Percentiles rank a stretch among this genome's conserved stretches.
These are phyloP conservation scores for Temnothorax unifasciatus DNA, from an alignment of 2,888 invertebrate species.

Conservation along the genomic window DNA sequence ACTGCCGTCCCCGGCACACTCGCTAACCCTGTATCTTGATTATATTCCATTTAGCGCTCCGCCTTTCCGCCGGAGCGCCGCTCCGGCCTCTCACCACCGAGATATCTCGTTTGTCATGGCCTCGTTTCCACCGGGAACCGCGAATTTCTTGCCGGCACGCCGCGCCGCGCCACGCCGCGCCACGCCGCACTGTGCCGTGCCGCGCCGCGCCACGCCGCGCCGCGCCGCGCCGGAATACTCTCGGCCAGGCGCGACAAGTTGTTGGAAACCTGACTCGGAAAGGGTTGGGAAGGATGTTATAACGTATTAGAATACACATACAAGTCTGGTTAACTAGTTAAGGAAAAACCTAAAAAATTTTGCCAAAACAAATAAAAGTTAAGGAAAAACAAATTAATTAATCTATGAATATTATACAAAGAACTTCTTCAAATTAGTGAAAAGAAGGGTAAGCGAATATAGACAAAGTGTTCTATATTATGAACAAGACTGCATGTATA, in stretches of 20 bases:
- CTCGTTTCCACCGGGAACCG: constrained; percentile 65
- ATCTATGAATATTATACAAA: background rate
- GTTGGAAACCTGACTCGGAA: constrained; percentile 34
- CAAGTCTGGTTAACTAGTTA: background rate
- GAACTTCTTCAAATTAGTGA: background rate
- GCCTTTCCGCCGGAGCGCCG: constrained; percentile 67
- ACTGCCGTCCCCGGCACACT: constrained; percentile 59
- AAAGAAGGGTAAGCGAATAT: background rate
- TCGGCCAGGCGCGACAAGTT: constrained; percentile 66
- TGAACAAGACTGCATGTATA: background rate
- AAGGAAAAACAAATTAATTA: background rate
- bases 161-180: background rate
- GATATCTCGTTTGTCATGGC: constrained; percentile 75
- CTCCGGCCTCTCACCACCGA: constrained; percentile 68
- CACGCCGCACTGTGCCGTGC: background rate
- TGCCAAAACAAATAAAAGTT: background rate
- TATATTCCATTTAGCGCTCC: constrained; percentile 79
- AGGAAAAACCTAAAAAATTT: background rate
- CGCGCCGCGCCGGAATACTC: constrained; percentile 43
- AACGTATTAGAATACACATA: background rate
- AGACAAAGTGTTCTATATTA: background rate
- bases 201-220: background rate
- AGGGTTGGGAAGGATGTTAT: constrained; percentile 14
- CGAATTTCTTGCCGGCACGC: constrained; percentile 68
- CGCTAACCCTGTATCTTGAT: constrained; percentile 78